Evolutionary conservation across 2,113 vertebrate genomes (phyloP).

Genomic region (Uria aalge): DNA sequence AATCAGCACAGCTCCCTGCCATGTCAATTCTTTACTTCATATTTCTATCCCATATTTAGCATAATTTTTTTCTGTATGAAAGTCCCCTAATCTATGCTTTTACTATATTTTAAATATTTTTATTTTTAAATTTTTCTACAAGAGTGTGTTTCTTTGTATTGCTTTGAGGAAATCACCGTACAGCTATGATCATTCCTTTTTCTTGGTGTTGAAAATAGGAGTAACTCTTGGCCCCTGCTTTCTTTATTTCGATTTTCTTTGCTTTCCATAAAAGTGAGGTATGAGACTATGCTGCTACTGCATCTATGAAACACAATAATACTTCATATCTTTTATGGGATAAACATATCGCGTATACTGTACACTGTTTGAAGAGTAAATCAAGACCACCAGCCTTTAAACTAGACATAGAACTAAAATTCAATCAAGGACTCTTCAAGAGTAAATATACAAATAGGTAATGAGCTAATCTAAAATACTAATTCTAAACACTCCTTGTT

Average conservation of each 20-base stretch:
- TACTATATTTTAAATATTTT: not conserved
- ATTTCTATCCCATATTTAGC: constrained; percentile 7
- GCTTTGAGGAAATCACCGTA: not conserved
- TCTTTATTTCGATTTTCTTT: not conserved
- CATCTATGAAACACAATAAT: not conserved
- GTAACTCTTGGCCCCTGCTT: not conserved
- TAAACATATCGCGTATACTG: not conserved
- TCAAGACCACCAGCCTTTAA: not conserved
- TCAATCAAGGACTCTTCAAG: not conserved
- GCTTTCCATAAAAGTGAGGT: not conserved
- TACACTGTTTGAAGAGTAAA: not conserved
- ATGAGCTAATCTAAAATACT: not conserved
- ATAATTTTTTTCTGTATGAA: constrained; percentile 18
- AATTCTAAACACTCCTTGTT: not conserved
- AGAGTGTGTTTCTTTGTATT: not conserved
- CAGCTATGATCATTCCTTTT: not conserved
- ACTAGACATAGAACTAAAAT: not conserved
- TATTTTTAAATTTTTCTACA: not conserved
- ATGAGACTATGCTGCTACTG: not conserved
- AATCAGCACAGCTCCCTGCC: constrained; percentile 44
- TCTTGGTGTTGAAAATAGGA: not conserved
- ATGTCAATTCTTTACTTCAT: not conserved
- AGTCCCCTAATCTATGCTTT: not conserved
- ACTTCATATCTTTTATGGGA: not conserved
- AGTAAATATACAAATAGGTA: not conserved